Percentiles rank a stretch among this genome's conserved stretches.
These are phyloP conservation scores for Catostomus latipinnis DNA, from an alignment of 2,797 vertebrate species.

Conservation along the genomic window DNA sequence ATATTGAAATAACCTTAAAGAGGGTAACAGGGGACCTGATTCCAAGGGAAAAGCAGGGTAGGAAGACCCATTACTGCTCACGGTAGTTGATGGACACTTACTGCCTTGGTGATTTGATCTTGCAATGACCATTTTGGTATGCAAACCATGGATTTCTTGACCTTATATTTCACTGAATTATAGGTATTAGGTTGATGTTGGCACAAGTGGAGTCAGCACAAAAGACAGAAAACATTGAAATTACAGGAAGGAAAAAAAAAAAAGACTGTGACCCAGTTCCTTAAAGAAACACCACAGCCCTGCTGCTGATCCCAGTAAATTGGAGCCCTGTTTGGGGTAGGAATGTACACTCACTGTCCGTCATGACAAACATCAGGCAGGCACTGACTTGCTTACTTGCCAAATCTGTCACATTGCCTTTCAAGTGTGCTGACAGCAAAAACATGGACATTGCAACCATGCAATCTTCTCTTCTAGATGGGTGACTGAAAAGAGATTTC, in stretches of 20 bases:
- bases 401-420: slow-evolving; percentile 69
- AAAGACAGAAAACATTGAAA: slow-evolving; percentile 17
- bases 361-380: slow-evolving; percentile 75
- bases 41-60: neutral
- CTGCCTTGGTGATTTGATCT: neutral
- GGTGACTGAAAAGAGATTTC: slow-evolving; percentile 10
- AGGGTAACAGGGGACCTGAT: neutral
- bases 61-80: neutral
- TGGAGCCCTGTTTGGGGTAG: slow-evolving; percentile 57
- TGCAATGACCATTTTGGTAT: neutral
- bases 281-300: slow-evolving; percentile 39
- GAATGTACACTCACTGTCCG: slow-evolving; percentile 62
- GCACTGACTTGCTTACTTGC: slow-evolving; percentile 70
- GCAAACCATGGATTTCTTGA: slow-evolving; percentile 28
- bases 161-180: slow-evolving; percentile 27
- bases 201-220: slow-evolving; percentile 3
- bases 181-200: slow-evolving; percentile 1
- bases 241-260: slow-evolving; percentile 39
- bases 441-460: slow-evolving; percentile 46
- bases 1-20: neutral
- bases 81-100: neutral
- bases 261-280: slow-evolving; percentile 44
- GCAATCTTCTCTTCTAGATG: slow-evolving; percentile 36
- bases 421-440: slow-evolving; percentile 72
- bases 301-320: slow-evolving; percentile 33